Evolutionary conservation across 2,797 vertebrate genomes (phyloP).

Genomic region (Acomys russatus): DNA sequence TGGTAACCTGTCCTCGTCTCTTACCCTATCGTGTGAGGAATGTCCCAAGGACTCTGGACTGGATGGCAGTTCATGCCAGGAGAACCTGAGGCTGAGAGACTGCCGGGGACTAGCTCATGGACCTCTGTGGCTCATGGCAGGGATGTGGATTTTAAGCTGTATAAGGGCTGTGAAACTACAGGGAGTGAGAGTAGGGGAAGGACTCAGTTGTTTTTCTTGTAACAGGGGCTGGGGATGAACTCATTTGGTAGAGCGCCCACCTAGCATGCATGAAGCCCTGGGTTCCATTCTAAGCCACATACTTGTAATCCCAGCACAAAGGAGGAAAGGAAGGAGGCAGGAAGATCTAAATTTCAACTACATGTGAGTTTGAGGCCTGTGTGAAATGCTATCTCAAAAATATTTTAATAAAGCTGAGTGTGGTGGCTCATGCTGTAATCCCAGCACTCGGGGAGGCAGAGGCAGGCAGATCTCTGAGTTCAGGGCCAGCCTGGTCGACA

Average conservation of each 20-base stretch:
- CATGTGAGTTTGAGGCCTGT: background rate
- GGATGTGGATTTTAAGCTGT: background rate
- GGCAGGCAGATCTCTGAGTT: too few relatives aligned
- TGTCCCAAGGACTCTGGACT: background rate
- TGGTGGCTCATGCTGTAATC: too few relatives aligned
- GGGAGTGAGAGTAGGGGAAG: background rate
- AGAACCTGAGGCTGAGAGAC: background rate
- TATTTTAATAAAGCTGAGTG: background rate
- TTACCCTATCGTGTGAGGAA: background rate
- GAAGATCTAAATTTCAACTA: background rate
- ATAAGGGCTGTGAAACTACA: background rate
- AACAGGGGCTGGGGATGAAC: background rate
- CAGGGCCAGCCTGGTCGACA: too few relatives aligned
- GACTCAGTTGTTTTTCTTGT: background rate
- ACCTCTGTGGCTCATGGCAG: too few relatives aligned
- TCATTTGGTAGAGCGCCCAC: background rate
- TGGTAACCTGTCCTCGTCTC: background rate
- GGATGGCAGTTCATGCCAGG: background rate
- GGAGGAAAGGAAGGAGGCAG: background rate
- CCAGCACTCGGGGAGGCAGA: too few relatives aligned
- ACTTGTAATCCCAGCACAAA: background rate
- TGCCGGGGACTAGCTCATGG: background rate
- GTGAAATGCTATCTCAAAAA: background rate
- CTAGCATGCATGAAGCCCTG: background rate
- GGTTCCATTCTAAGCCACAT: background rate